Conservation (phyloP, 2,888 invertebrate species). For the Ichneumon xanthorius region DNA sequence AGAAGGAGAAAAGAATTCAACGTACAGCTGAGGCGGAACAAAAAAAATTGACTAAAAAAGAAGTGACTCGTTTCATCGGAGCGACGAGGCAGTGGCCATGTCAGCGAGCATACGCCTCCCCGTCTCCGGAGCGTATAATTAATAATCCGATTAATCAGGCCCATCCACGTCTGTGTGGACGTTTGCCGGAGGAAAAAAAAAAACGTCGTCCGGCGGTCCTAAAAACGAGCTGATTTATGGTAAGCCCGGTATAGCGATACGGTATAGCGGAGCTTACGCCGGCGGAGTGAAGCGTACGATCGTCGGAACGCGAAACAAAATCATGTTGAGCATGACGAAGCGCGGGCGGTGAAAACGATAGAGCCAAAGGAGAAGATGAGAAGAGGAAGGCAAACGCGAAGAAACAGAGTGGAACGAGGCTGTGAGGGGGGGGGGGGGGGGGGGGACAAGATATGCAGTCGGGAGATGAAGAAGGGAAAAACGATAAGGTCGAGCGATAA, state of each 20-base stretch:
- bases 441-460: background rate
- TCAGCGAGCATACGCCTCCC: constrained; percentile 48
- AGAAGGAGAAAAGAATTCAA: constrained; percentile 11
- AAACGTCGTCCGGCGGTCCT: constrained; percentile 72
- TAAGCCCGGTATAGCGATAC: constrained; percentile 50
- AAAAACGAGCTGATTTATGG: constrained; percentile 81
- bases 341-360: constrained; percentile 61
- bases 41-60: constrained; percentile 29
- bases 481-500: constrained; percentile 57
- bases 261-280: constrained; percentile 18
- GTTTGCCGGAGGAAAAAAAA: constrained; percentile 60
- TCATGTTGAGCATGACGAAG: constrained; percentile 63
- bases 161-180: constrained; percentile 73
- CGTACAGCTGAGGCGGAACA: constrained; percentile 8
- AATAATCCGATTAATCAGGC: constrained; percentile 82
- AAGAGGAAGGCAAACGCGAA: constrained; percentile 17
- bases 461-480: constrained; percentile 13
- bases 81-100: constrained; percentile 44
- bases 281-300: constrained; percentile 40
- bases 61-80: constrained; percentile 52
- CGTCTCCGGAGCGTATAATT: constrained; percentile 76
- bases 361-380: constrained; percentile 22
- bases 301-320: constrained; percentile 67
- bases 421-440: background rate
- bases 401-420: constrained; percentile 13